Base-by-base conservation (phyloP, 2,888 invertebrate genomes). In the Stenoptilia bipunctidactyla region DNA sequence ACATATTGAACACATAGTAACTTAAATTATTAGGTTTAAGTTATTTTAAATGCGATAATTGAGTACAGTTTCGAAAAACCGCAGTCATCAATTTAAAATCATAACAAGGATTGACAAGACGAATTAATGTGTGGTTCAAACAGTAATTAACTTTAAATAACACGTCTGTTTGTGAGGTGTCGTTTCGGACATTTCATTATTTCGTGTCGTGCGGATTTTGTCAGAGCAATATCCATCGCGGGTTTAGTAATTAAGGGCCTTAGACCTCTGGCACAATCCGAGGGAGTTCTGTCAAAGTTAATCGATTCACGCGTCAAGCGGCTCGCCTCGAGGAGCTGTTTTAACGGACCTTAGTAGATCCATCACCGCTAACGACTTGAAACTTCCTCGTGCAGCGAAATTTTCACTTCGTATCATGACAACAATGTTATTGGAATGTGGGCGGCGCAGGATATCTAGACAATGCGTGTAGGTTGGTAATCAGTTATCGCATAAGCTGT, bases 171-270 rank as follows among this genome's bases (percentile, higher is more conserved):
- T 61, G 55, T 59, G 62, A 65, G 58, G 56, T 13, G 66, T 73
- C 74, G 71, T 59, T 49, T 55, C 53, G 49, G 74, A 77, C 80
- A 74, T 72, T 74, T 75, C 71, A 79, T 80, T 79, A 79, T 55
- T 53, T 56, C 58, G 57, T 68, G 72, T 72, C 72, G 69, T 61
- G 66, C 58, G 56, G 55, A 56, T 51, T 54, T 43, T 45, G 52
- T 50, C 58, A 44, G 56, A 53, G 56, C 60, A 63, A 63, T 61
- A 65, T 60, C 55, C 61, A 51, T 53, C 50, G 53, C 48, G 48
- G 48, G 50, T 50, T 45, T 47, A 55, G 61, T 74, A 73, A 76
- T 80, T 74, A 77, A 57, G 60, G 50, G 48, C 52, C 56, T 53
- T 55, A 61, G 55, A 63, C 65, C 62, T 62, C 66, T 61, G 61